phyloP scores from a whole-genome alignment of 2,113 vertebrate species.

The Clarias macrocephalus region DNA sequence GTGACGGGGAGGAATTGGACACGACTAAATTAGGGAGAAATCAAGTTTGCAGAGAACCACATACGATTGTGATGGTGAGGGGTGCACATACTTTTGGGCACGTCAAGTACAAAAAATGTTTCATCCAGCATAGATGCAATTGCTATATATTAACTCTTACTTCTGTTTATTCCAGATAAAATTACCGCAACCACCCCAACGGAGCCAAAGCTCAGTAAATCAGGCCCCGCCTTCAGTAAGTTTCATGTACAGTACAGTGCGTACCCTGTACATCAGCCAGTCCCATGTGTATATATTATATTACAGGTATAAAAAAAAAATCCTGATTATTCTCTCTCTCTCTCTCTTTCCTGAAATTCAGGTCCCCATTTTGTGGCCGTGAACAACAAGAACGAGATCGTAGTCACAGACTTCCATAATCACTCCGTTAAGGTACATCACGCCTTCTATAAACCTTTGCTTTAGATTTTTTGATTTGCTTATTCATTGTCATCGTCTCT shows the following conservation, averaged over 20 bases:
- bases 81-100: background rate
- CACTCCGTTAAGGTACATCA: conserved; percentile 92
- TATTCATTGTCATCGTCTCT: background rate
- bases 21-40: too few species aligned
- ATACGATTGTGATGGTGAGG: background rate
- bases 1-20: too few species aligned
- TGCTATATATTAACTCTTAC: background rate
- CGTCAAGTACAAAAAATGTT: background rate
- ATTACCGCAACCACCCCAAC: conserved; percentile 74
- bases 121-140: background rate
- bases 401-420: conserved; percentile 97
- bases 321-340: background rate
- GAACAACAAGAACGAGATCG: conserved; percentile 97
- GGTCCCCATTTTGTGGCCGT: conserved; percentile 97
- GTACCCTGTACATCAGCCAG: background rate
- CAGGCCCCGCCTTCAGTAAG: conserved; percentile 78
- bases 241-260: conserved; percentile 29
- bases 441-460: background rate
- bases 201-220: conserved; percentile 79
- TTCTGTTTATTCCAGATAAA: conserved; percentile 71
- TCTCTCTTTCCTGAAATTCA: conserved; percentile 57
- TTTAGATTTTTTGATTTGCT: background rate
- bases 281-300: background rate
- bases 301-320: too few species aligned
- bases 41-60: background rate